Percentiles rank a stretch among this genome's conserved stretches.
Evolutionary conservation across 2,888 invertebrate species (phyloP).

Genomic region (Folsomia candida): DNA sequence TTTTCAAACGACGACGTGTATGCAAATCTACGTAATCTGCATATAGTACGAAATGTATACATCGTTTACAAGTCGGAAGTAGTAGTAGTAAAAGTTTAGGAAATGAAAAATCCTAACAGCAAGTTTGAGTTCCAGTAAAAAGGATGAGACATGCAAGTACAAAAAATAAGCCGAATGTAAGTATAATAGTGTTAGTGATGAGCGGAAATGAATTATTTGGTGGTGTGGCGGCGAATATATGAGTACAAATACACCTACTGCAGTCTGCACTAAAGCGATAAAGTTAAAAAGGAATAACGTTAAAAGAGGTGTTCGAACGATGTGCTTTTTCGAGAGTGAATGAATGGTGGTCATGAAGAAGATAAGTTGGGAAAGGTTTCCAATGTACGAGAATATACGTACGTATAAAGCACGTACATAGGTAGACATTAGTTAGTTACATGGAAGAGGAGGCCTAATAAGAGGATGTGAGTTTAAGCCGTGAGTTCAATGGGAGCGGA

Average conservation of each 20-base stretch:
- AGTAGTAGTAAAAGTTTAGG: no score
- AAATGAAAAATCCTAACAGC: no score
- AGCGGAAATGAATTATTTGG: not conserved
- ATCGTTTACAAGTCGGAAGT: not conserved
- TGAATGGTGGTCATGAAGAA: conserved; percentile 2
- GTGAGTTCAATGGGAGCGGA: not conserved
- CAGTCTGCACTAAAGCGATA: not conserved
- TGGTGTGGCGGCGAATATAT: no score
- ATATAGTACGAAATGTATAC: not conserved
- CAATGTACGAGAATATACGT: not conserved
- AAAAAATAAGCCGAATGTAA: not conserved
- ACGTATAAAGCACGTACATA: not conserved
- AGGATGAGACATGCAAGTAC: not conserved
- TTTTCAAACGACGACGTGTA: not conserved
- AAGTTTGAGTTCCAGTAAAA: no score
- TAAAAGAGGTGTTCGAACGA: conserved; percentile 6
- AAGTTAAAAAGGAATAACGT: not conserved
- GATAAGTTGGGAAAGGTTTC: conserved; percentile 24
- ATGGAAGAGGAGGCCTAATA: not conserved
- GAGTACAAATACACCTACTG: no score
- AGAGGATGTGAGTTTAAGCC: not conserved
- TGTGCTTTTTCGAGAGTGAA: conserved; percentile 17
- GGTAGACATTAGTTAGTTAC: not conserved
- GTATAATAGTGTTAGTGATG: not conserved
- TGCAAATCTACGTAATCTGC: not conserved